Conservation (phyloP, 2,797 vertebrate species). For the Rhynchotus rufescens region DNA sequence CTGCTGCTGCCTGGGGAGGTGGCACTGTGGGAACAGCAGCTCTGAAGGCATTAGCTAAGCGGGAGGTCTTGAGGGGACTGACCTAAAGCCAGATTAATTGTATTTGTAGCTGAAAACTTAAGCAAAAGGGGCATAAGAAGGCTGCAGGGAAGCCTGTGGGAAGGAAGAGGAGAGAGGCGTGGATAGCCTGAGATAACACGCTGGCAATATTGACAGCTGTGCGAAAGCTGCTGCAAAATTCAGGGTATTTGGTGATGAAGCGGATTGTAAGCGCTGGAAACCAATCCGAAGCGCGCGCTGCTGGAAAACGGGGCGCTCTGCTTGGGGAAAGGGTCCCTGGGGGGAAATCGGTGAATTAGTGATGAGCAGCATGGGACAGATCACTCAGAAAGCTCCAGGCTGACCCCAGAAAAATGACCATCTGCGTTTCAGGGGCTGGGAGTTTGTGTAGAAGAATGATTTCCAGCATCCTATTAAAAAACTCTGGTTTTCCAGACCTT, state of each 20-base stretch:
- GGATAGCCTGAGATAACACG: too few relatives aligned
- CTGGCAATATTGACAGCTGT: neutral
- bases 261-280: neutral
- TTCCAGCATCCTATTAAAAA: neutral
- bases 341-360: neutral
- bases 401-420: neutral
- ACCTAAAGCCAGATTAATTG: neutral
- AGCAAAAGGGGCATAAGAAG: neutral
- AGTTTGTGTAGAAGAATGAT: neutral
- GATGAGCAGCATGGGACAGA: neutral
- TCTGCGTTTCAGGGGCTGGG: neutral
- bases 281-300: too few relatives aligned
- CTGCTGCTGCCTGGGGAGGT: neutral
- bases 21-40: neutral
- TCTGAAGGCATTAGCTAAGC: neutral
- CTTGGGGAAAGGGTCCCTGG: fast-evolving
- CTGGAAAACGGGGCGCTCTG: fast-evolving
- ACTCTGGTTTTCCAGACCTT: neutral
- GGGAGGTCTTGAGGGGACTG: neutral
- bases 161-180: too few relatives aligned
- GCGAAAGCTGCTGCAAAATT: neutral
- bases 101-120: neutral
- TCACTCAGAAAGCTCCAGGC: neutral
- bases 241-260: neutral
- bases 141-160: neutral